Evolutionary conservation across 2,888 invertebrate species (phyloP), one percentile per base, ranked within the genome.

Genomic region (Cryptus viduatorius): DNA sequence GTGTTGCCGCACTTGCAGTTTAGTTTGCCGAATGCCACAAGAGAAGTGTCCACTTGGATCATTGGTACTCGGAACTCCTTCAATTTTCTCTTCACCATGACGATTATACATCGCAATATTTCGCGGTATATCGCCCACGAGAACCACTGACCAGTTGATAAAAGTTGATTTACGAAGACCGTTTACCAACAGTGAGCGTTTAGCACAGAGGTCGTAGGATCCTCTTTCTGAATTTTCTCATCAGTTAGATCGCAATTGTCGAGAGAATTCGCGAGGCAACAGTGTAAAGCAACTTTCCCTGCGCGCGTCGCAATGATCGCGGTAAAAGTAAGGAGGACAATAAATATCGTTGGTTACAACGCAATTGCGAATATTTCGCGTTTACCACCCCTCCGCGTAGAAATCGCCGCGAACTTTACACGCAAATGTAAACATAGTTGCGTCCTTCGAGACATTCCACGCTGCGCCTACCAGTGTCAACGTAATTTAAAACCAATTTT

Each of bases 331-430:
- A 67, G 44, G 59, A 8, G n/a, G 16, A 64, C 81, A 48, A 69
- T 81, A 75, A 79, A 79, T 29, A 79, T 48, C 64, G 16, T 64
- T 71, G 42, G 68, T 68, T 69, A 76, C 59, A 68, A 44, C 75
- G 24, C 64, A 42, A 69, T 81, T 64, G 10, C 24, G 69, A 24
- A 44, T 64, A 46, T 81, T 76, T 46, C 69, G 44, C 68, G 48
- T 67, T 44, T 59, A 24, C 19, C 19, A 24, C 56, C 24, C 37
- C 19, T 61, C 2, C 67, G 42, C 61, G 61, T 69, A 31, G 75
- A 68, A 75, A 81, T 69, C 75, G 5, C 81, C 69, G 75, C 81
- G 61, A 64, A 61, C 44, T n/a, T 16, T 19, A 12, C 24, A 12
- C 50, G 7, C 29, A 14, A 59, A 68, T 76, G 61, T 44, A 61